Evolutionary conservation across 2,113 vertebrate genomes (phyloP).

Genomic region (Neofelis nebulosa): DNA sequence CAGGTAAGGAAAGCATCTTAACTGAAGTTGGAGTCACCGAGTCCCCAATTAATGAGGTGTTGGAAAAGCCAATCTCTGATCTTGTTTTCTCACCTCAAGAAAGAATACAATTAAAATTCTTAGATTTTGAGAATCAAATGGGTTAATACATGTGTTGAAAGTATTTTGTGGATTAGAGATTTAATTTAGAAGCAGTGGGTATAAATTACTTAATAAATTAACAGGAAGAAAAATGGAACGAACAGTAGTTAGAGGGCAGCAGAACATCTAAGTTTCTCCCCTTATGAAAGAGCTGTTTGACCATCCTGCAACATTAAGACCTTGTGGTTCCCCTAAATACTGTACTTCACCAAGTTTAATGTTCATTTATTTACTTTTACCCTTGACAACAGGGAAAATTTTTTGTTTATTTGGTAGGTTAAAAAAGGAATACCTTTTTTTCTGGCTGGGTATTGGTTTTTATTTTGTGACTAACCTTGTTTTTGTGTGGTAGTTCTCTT

Average conservation of each 20-base stretch:
- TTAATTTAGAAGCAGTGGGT: not conserved
- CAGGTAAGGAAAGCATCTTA: not conserved
- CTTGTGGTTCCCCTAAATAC: not conserved
- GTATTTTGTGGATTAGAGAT: not conserved
- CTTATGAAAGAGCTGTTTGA: not conserved
- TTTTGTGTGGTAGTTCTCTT: not conserved
- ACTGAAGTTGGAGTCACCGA: not conserved
- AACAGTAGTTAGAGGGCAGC: not conserved
- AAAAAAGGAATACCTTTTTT: not conserved
- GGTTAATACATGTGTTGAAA: not conserved
- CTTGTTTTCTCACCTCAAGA: not conserved
- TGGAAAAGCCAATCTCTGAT: not conserved
- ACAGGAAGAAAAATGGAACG: not conserved
- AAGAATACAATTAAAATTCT: not conserved
- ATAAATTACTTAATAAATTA: not conserved
- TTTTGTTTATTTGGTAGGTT: not conserved
- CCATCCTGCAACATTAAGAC: not conserved
- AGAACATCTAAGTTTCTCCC: not conserved
- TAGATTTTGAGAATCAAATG: conserved; percentile 28
- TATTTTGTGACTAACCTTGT: conserved; percentile 14
- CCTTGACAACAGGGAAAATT: not conserved
- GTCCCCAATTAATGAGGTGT: not conserved
- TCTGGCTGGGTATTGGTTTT: not conserved
- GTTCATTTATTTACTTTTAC: not conserved
- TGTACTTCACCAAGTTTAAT: not conserved